These are phyloP conservation scores for Galeopterus variegatus DNA, from an alignment of 2,113 vertebrate species.

Conservation along the genomic window DNA sequence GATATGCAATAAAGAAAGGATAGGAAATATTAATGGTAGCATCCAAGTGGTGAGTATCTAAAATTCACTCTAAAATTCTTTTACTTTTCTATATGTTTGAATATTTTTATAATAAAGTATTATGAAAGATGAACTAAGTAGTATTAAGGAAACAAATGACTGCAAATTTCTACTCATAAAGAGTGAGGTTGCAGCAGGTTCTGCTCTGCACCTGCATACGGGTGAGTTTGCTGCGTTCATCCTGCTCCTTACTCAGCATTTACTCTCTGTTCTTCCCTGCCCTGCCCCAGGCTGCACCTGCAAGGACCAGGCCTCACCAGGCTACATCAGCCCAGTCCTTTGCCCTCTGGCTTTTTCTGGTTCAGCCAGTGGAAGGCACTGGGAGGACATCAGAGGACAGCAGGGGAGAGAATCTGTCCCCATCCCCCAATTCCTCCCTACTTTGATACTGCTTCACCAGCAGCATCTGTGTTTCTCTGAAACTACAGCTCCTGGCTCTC, in stretches of 20 bases:
- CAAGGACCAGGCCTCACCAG: too few relatives aligned
- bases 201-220: background rate
- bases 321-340: rapidly evolving
- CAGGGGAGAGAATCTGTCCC: background rate
- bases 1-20: background rate
- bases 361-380: background rate
- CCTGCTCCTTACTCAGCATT: background rate
- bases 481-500: background rate
- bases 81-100: background rate
- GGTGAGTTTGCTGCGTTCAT: background rate
- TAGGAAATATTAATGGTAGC: background rate
- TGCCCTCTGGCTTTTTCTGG: background rate
- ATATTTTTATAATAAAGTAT: conserved; percentile 32
- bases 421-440: background rate
- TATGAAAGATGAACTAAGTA: background rate
- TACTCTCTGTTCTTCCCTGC: background rate
- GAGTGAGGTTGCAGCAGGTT: background rate
- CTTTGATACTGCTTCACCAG: background rate
- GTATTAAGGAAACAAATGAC: background rate
- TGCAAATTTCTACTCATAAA: background rate
- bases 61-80: background rate
- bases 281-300: background rate
- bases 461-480: background rate
- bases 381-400: background rate
- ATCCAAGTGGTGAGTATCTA: background rate